These are phyloP conservation scores for Palythoa caribaeorum DNA, from an alignment of 92 coral and sea anemone species.

Conservation along the genomic window DNA sequence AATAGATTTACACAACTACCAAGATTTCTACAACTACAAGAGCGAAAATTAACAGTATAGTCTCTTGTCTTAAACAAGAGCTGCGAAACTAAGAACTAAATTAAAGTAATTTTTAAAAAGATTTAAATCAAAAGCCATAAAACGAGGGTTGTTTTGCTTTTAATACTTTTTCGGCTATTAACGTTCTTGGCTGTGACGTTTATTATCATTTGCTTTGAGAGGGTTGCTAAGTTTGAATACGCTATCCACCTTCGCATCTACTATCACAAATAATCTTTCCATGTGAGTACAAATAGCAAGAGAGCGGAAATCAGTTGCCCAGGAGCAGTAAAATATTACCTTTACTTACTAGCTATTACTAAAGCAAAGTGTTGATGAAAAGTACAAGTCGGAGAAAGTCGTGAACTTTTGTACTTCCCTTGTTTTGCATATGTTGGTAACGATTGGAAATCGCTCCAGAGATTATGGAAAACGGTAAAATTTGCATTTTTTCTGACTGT, in stretches of 20 bases:
- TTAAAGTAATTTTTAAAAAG: neutral
- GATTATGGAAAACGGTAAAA: neutral
- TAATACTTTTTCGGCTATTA: neutral
- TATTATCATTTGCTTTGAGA: neutral
- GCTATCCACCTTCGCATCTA: conserved; percentile 26
- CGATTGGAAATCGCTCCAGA: neutral
- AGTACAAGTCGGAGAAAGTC: neutral
- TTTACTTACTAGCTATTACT: no score
- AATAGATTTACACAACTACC: neutral
- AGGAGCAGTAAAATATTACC: neutral
- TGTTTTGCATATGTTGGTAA: neutral
- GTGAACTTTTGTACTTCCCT: neutral
- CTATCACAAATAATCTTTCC: neutral
- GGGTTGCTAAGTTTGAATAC: conserved; percentile 34
- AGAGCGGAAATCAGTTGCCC: neutral
- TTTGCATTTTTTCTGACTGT: neutral
- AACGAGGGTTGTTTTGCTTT: neutral
- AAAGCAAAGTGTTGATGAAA: neutral
- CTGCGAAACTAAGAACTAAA: neutral
- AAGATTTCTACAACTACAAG: neutral
- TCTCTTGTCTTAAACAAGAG: neutral
- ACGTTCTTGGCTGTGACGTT: neutral
- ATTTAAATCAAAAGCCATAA: neutral
- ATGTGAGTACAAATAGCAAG: neutral
- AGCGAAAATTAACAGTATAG: neutral